A percentile compares a stretch with the other conserved stretches of the same genome.
phyloP scores from a whole-genome alignment of 2,888 invertebrate genomes.

The Ichneumon xanthorius region DNA sequence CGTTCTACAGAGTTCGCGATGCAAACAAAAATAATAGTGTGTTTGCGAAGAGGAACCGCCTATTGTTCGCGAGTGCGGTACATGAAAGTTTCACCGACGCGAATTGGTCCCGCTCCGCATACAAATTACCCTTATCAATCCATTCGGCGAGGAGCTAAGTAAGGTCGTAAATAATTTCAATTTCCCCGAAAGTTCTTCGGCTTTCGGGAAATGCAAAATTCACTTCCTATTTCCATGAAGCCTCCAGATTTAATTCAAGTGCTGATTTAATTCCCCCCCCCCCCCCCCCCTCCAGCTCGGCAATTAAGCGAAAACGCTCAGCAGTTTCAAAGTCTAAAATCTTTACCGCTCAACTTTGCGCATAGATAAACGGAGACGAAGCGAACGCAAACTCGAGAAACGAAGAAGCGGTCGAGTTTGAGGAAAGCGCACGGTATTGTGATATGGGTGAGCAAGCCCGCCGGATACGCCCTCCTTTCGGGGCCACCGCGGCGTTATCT shows the following conservation, averaged over 20 bases:
- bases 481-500: constrained; percentile 35
- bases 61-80: neutral
- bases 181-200: neutral
- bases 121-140: neutral
- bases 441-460: neutral
- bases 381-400: neutral
- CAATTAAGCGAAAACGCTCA: neutral
- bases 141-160: neutral
- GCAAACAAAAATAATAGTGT: neutral
- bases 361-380: neutral
- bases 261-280: neutral
- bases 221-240: neutral
- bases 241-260: neutral
- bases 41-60: neutral
- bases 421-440: neutral
- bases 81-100: neutral
- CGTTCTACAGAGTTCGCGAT: neutral
- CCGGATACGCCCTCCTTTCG: constrained; percentile 32
- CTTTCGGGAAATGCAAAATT: neutral
- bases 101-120: neutral
- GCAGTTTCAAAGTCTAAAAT: neutral
- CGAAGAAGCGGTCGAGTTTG: neutral
- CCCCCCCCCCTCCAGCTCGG: neutral
- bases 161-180: neutral
- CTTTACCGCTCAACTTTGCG: neutral